Evolutionary conservation across 2,113 vertebrate genomes (phyloP).

Genomic region (Bubo blakistoni): DNA sequence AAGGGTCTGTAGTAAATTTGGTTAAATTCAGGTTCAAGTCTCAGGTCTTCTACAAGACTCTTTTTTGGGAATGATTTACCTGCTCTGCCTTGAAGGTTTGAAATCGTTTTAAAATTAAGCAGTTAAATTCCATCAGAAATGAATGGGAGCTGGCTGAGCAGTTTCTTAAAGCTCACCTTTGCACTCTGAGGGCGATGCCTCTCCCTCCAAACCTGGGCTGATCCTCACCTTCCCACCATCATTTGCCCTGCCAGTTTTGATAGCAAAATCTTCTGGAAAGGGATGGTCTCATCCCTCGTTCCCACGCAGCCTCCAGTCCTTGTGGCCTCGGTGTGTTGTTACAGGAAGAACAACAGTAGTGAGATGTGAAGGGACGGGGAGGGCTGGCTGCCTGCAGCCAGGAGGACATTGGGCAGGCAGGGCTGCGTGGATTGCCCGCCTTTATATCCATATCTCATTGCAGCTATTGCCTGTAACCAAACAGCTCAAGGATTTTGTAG

Average conservation of each 20-base stretch:
- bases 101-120: background rate
- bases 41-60: background rate
- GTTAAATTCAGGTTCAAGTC: background rate
- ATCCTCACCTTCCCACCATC: background rate
- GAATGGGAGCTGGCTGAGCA: background rate
- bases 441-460: background rate
- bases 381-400: background rate
- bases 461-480: background rate
- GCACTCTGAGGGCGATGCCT: background rate
- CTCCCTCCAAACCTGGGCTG: background rate
- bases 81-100: background rate
- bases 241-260: background rate
- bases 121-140: background rate
- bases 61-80: background rate
- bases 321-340: background rate
- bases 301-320: background rate
- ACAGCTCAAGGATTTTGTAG: background rate
- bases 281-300: rapidly evolving
- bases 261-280: background rate
- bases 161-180: background rate
- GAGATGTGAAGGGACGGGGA: background rate
- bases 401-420: background rate
- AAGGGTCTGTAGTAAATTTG: background rate
- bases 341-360: background rate
- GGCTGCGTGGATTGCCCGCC: background rate